Evolutionary conservation across 2,888 invertebrate species (phyloP).

Genomic region (Rhamphomyia laevipes): DNA sequence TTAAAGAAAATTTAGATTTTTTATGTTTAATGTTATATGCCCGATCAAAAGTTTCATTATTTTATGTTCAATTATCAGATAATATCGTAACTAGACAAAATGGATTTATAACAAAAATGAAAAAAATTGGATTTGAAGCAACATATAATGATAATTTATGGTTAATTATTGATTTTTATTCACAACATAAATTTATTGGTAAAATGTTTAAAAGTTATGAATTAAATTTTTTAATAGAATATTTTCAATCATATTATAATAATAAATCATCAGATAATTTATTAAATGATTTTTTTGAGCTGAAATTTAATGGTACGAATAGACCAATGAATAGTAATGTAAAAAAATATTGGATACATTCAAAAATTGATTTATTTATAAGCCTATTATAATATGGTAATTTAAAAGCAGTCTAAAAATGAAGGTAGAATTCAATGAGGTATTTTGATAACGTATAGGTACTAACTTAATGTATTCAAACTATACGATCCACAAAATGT

Average conservation of each 20-base stretch:
- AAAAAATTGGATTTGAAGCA: conserved; percentile 67
- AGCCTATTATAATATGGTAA: too few species aligned
- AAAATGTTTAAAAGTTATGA: conserved; percentile 76
- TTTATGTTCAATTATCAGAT: conserved; percentile 85
- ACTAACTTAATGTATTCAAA: too few species aligned
- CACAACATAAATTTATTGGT: conserved; percentile 84
- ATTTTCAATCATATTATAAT: conserved; percentile 88
- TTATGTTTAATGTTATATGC: conserved; percentile 92
- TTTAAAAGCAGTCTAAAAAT: too few species aligned
- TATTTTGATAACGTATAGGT: too few species aligned
- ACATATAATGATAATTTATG: conserved; percentile 62
- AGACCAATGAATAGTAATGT: conserved; percentile 34
- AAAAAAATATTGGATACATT: conserved; percentile 63
- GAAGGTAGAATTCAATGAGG: too few species aligned
- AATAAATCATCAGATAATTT: conserved; percentile 98
- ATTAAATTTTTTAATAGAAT: conserved; percentile 75
- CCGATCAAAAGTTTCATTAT: conserved; percentile 68
- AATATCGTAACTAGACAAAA: conserved; percentile 82
- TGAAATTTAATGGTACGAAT: conserved; percentile 72
- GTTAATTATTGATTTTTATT: conserved; percentile 86
- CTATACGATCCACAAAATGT: too few species aligned
- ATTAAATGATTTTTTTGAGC: conserved; percentile 75
- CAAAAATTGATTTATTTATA: conserved; percentile 40
- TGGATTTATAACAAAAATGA: conserved; percentile 73
- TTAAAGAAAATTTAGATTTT: conserved; percentile 90